Evolutionary conservation across 2,797 vertebrate species (phyloP), one percentile per base, ranked within the genome.

Genomic region (Sciurus carolinensis): DNA sequence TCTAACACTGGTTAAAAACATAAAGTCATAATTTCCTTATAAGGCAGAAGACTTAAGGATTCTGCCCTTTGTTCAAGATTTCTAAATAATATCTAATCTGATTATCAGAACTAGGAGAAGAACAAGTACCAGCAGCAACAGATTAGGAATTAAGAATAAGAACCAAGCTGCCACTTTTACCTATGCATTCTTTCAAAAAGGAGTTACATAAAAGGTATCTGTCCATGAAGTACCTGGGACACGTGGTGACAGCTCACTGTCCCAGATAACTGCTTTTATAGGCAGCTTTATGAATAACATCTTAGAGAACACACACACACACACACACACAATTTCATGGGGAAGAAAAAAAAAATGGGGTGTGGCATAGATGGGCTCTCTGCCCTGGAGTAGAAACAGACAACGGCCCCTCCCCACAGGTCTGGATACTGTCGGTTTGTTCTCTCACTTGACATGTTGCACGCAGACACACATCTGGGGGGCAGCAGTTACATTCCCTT

Each of bases 101-200:
- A 0, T 30, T 44, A 8, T 1, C 5, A 17, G 75, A 17, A 28
- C 2, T 1, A 7, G 28, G 64, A 66, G 64, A 14, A 30, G 6
- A 9, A 39, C 7, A 36, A 13, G 64, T 1, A 11, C 47, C 30
- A 18, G 7, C 8, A 47, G 39, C 64, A 7, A 10, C 8, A 0
- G 2, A 42, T 0, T 2, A 7, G 57, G 17, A 36, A 13, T 0
- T 6, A 50, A 50, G 14, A 75, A 7, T 0, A 0, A 5, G 9
- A 5, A 4, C 0, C 28, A 18, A 3, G 30, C 42, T 13, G 2
- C 13, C 50, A 7, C 6, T 1, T 20, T 26, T 5, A 20, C 18
- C 44, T 2, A 0, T 0, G 8, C 0, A 0, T 0, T 66, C 20
- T 12, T 69, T 52, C 20, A n/a, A 0, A 2, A 0, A 3, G 15